These are phyloP conservation scores for Scomber colias DNA, from an alignment of 2,113 vertebrate species.

Conservation along the genomic window DNA sequence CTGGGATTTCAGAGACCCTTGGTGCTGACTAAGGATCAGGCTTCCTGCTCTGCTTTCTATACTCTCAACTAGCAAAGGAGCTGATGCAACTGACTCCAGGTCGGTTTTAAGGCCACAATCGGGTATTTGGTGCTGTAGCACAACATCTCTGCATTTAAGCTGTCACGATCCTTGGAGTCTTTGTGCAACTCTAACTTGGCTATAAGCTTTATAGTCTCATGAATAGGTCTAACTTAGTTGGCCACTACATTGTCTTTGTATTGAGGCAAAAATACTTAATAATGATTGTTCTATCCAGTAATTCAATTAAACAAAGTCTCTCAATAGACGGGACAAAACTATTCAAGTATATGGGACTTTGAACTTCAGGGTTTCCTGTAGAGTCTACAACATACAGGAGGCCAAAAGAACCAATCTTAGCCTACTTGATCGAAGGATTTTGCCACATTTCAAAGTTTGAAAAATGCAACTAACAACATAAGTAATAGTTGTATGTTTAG, in stretches of 20 bases:
- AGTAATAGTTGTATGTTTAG: neutral
- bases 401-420: neutral
- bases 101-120: neutral
- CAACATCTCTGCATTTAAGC: neutral
- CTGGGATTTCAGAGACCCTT: conserved; percentile 22
- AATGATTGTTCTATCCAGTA: too few species aligned
- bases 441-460: neutral
- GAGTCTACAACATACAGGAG: neutral
- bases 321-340: too few species aligned
- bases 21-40: conserved; percentile 54
- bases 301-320: neutral
- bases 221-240: neutral
- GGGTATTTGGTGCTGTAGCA: neutral
- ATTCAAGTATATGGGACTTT: too few species aligned
- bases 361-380: too few species aligned
- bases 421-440: neutral
- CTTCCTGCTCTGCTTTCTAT: neutral
- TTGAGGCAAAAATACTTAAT: neutral
- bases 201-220: neutral
- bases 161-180: neutral
- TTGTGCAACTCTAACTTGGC: neutral
- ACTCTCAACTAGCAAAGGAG: neutral
- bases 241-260: too few species aligned
- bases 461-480: neutral
- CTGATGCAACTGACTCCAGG: neutral